Percentiles rank a stretch among this genome's conserved stretches.
phyloP scores from a whole-genome alignment of 2,113 vertebrate species.

The Trichechus manatus region DNA sequence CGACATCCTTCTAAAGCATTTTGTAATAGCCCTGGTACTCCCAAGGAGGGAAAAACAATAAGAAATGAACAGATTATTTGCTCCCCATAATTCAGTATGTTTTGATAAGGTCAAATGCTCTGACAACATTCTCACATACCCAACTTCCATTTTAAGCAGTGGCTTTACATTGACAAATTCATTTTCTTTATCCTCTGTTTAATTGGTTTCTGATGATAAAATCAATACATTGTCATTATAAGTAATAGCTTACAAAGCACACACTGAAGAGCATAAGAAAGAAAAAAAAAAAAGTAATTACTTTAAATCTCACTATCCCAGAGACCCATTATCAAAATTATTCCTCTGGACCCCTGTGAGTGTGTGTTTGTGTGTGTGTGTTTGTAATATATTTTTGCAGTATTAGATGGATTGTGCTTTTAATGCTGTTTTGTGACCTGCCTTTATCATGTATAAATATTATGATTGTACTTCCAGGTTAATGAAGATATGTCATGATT shows the following conservation, averaged over 20 bases:
- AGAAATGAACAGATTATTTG: conserved; percentile 13
- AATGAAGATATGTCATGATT: neutral
- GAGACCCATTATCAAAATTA: neutral
- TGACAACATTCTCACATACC: neutral
- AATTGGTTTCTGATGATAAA: conserved; percentile 39
- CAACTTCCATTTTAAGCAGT: neutral
- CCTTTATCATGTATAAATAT: neutral
- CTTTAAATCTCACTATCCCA: conserved; percentile 19
- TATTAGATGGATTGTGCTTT: neutral
- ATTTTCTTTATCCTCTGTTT: neutral
- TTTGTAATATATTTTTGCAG: neutral
- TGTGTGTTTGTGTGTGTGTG: neutral
- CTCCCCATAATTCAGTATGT: neutral
- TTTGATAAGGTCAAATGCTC: conserved; percentile 48
- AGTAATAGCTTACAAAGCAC: conserved; percentile 19
- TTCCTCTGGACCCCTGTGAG: neutral
- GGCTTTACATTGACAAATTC: neutral
- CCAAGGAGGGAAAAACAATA: neutral
- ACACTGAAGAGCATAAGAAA: conserved; percentile 13
- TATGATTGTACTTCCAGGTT: neutral
- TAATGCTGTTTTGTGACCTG: neutral
- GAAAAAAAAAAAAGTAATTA: conserved; percentile 26
- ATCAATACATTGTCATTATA: conserved; percentile 24
- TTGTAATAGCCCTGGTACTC: neutral
- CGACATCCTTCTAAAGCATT: neutral